A percentile compares a stretch with the other conserved stretches of the same genome.
These are phyloP conservation scores for Grus americana DNA, from an alignment of 2,113 vertebrate species.

Conservation along the genomic window DNA sequence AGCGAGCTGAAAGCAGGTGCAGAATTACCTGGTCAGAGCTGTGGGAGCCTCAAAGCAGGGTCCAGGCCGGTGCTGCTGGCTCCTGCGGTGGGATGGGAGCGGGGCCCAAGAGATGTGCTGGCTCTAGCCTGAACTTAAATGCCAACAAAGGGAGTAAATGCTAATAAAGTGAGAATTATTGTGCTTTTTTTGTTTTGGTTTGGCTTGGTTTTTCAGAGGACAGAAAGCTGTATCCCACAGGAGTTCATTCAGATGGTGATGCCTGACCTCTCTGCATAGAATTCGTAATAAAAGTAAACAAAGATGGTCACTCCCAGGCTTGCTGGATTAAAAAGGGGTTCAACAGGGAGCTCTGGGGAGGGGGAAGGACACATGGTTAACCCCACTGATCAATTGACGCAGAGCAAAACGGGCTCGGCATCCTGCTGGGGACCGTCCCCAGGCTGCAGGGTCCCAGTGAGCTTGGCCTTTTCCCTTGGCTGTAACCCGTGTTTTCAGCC, in stretches of 20 bases:
- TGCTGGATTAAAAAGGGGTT: neutral
- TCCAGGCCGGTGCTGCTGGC: neutral
- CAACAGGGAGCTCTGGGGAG: neutral
- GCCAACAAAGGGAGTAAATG: neutral
- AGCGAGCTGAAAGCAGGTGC: rapidly evolving
- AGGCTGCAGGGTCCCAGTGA: neutral
- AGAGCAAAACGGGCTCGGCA: neutral
- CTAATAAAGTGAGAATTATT: neutral
- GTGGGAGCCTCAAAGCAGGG: too few species aligned
- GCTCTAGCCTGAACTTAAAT: neutral
- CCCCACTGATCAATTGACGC: rapidly evolving
- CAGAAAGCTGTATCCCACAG: rapidly evolving
- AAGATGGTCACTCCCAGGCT: neutral
- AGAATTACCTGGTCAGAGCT: rapidly evolving
- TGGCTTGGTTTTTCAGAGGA: neutral
- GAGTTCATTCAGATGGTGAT: neutral
- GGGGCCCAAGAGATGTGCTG: rapidly evolving
- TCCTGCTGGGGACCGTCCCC: neutral
- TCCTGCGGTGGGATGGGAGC: neutral
- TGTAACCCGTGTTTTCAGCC: neutral
- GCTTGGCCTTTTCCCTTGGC: neutral
- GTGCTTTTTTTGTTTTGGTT: neutral
- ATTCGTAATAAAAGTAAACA: neutral
- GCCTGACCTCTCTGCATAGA: neutral
- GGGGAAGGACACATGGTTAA: rapidly evolving